Evolutionary conservation across 2,113 vertebrate species (phyloP).

Genomic region (Tachysurus fulvidraco): DNA sequence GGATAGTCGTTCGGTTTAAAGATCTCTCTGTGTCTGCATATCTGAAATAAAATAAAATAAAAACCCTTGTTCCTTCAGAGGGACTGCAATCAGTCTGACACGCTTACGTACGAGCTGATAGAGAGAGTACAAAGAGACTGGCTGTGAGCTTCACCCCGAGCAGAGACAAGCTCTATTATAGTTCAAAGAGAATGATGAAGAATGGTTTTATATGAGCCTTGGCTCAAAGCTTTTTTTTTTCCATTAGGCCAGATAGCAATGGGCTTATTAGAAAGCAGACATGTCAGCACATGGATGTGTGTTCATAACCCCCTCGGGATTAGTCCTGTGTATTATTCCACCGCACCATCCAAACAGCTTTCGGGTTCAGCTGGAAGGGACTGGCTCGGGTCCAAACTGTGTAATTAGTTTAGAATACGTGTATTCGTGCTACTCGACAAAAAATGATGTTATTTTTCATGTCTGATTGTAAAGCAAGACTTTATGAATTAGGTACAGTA

Average conservation of each 20-base stretch:
- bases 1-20: constrained; percentile 15
- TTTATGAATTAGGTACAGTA: constrained; percentile 25
- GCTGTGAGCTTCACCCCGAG: constrained; percentile 46
- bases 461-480: constrained; percentile 32
- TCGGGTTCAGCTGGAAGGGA: constrained; percentile 11
- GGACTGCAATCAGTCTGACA: constrained; percentile 37
- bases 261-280: constrained; percentile 52
- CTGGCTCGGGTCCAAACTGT: constrained; percentile 29
- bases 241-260: constrained; percentile 51
- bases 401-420: constrained; percentile 43
- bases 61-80: constrained; percentile 33
- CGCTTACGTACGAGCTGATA: constrained; percentile 44
- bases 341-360: constrained; percentile 28
- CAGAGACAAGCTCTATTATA: constrained; percentile 53
- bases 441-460: constrained; percentile 30
- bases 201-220: constrained; percentile 49
- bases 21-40: constrained; percentile 18
- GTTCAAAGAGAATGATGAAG: constrained; percentile 58
- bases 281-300: constrained; percentile 47
- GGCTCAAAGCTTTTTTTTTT: constrained; percentile 49
- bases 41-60: constrained; percentile 42
- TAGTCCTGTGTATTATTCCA: constrained; percentile 29
- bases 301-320: constrained; percentile 33
- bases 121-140: constrained; percentile 49
- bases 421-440: constrained; percentile 7